Evolutionary conservation across 2,797 vertebrate genomes (phyloP), one percentile per base, ranked within the genome.

Genomic region (Gorsachius magnificus): DNA sequence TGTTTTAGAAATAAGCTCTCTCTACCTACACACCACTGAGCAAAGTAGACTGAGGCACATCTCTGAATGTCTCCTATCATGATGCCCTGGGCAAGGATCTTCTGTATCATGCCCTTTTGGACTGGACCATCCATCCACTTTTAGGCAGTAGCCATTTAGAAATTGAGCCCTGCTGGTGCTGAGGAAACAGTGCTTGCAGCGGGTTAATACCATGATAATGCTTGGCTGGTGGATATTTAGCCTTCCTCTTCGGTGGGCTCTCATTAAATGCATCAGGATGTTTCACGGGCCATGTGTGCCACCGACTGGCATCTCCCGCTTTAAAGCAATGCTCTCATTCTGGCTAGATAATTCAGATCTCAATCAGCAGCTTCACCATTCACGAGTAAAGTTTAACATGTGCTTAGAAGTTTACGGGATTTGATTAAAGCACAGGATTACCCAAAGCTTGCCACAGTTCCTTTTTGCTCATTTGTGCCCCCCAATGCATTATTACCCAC

Each of bases 1-100:
- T 41, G 16, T 25, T 71, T 84, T 66, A 28, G 45, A 83, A 92
- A 65, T 54, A 50, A 65, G 15, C 13, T 45, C 20, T 33, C 28
- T 31, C 22, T 50, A 22, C 56, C 57, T 63, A 76, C 43, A 21
- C 7, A 12, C 7, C 28, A 21, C 9, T 25, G n/a, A 58, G 33
- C 8, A 33, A 89, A 76, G 16, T 0, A 1, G 38, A 38, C 24
- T 2, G 2, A 82, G 20, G 13, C 5, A 25, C 0, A 0, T 33
- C 54, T 65, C 56, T 21, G 16, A 75, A 50, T 3, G 0, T 35
- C 28, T 29, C 54, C 15, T 46, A 36, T 6, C 17, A 57, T 10
- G 13, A 83, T 16, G 12, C 15, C 25, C 29, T 43, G n/a, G 35
- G 11, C 33, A 83, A 79, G 58, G 15, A 76, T 46, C 58, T 91